Percentiles rank a stretch among this genome's conserved stretches.
Evolutionary conservation across 2,113 vertebrate species (phyloP).

Genomic region (Paramisgurnus dabryanus): DNA sequence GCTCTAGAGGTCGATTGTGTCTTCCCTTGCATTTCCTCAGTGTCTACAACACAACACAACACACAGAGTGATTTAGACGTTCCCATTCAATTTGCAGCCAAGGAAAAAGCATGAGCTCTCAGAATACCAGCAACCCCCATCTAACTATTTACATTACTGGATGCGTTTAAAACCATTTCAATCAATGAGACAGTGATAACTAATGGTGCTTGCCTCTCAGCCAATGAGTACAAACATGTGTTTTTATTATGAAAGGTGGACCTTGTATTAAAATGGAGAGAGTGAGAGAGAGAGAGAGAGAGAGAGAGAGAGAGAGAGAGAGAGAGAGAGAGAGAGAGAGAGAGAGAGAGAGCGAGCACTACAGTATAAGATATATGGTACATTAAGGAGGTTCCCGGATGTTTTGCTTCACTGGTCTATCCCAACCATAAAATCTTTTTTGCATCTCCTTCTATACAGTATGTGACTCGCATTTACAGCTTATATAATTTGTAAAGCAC

Average conservation of each 20-base stretch:
- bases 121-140: background rate
- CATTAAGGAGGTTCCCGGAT: conserved; percentile 53
- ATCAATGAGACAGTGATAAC: conserved; percentile 72
- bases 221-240: conserved; percentile 66
- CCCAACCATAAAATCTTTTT: too few species aligned
- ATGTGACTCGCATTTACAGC: too few species aligned
- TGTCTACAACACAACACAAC: background rate
- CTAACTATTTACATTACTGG: conserved; percentile 64
- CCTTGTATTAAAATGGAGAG: conserved; percentile 66
- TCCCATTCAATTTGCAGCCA: background rate
- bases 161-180: conserved; percentile 75
- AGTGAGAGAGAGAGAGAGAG: background rate
- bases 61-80: background rate
- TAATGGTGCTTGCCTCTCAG: conserved; percentile 73
- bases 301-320: background rate
- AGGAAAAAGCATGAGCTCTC: background rate
- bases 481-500: too few species aligned
- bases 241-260: conserved; percentile 70
- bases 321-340: too few species aligned
- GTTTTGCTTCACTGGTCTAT: conserved; percentile 44
- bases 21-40: background rate
- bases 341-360: too few species aligned
- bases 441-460: too few species aligned
- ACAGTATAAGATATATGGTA: conserved; percentile 15
- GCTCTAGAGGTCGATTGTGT: background rate